phyloP scores from a whole-genome alignment of 1,140 invertebrate genomes.

The Pseudomyrmex flavicornis region DNA sequence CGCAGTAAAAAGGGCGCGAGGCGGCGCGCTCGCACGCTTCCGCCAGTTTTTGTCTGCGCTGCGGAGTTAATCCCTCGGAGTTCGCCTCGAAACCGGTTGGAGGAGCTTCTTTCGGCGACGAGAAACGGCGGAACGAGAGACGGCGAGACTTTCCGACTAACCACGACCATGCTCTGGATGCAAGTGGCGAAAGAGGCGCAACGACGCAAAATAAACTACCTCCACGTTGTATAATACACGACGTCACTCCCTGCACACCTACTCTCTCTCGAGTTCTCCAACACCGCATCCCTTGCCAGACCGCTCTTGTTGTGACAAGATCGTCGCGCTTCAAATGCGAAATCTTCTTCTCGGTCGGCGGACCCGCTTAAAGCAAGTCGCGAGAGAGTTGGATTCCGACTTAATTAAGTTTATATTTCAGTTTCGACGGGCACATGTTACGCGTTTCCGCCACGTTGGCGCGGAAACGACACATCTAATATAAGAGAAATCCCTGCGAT shows the following conservation, averaged over 20 bases:
- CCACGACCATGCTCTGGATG: constrained; percentile 3
- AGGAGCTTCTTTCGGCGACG: constrained; percentile 65
- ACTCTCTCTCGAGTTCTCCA: not conserved
- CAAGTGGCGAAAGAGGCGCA: constrained; percentile 67
- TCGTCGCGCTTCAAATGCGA: constrained; percentile 30
- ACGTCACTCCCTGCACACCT: constrained; percentile 43
- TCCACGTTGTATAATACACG: constrained; percentile 68
- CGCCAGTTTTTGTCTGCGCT: constrained; percentile 71
- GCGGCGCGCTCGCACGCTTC: constrained; percentile 25
- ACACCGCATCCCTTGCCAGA: constrained; percentile 2
- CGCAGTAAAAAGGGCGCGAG: constrained; percentile 41
- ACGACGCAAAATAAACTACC: constrained; percentile 75
- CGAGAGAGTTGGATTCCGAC: constrained; percentile 56
- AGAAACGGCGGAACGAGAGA: not conserved
- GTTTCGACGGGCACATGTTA: constrained; percentile 63
- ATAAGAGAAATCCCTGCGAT: constrained; percentile 57
- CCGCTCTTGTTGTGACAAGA: constrained; percentile 20
- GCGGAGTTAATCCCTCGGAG: constrained; percentile 77
- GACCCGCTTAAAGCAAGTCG: constrained; percentile 41
- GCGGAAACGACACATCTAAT: constrained; percentile 57
- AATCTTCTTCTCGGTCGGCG: constrained; percentile 5
- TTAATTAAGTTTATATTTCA: constrained; percentile 80
- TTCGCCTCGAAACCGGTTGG: constrained; percentile 70
- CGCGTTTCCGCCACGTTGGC: constrained; percentile 30
- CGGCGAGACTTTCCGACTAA: constrained; percentile 51